Evolutionary conservation across 2,888 invertebrate species (phyloP), one percentile per base, ranked within the genome.

Genomic region (Scaptodrosophila latifasciaeformis): DNA sequence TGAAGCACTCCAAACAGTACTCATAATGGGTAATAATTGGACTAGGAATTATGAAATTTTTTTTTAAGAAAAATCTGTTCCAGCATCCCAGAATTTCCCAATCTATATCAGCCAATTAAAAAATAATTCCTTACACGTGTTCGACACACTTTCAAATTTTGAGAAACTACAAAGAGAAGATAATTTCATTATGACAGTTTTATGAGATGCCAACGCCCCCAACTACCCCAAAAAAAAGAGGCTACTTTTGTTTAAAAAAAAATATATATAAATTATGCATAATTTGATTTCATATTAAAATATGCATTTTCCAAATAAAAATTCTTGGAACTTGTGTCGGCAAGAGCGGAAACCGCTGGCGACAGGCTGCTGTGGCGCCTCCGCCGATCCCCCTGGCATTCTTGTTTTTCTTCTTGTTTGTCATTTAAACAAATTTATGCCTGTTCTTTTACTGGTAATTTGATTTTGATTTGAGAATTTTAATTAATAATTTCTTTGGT

Each of bases 401-500:
- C 24, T 19, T 17, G 24, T 27, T 4, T 45, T 49, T 64, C 17
- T 10, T 37, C 34, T 1, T 5, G 3, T 12, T 7, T 37, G 65
- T 68, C 69, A 65, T 58, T 71, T 54, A 39, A 54, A 18, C 19
- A 58, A 74, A 74, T 59, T 59, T 80, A 78, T 78, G 75, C 75
- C 67, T 81, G 59, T 59, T 57, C 50, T 63, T 74, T 71, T 65
- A 63, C 58, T 71, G 58, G 78, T 81, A 81, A 74, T 74, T 81
- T 81, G 80, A 76, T 75, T 75, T 80, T 77, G 81, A 81, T 75
- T 81, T 79, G 70, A 67, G 65, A 78, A 78, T 78, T 78, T 81
- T 82, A 78, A 81, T 81, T 75, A 81, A 78, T 75, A 66, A 76
- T 59, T 67, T 59, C 79, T 64, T 76, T 77, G 62, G 59, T 6